Percentiles rank a stretch among this genome's conserved stretches.
These are phyloP conservation scores for Trialeurodes vaporariorum DNA, from an alignment of 1,140 invertebrate species.

Conservation along the genomic window DNA sequence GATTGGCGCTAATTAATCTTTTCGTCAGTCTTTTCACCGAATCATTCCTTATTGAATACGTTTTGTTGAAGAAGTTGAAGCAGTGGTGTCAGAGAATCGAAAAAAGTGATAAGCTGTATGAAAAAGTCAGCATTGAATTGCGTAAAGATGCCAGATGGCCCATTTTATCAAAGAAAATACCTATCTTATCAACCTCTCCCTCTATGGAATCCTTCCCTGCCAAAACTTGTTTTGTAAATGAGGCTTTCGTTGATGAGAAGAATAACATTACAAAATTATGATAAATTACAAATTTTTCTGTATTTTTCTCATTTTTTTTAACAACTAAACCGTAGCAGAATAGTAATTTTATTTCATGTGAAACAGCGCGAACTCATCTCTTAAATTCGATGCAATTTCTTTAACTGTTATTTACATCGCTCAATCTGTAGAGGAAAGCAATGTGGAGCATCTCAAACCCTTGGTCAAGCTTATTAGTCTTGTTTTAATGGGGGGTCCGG, in stretches of 20 bases:
- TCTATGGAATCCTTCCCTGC: neutral
- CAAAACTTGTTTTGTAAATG: neutral
- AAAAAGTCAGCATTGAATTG: neutral
- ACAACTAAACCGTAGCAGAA: no score
- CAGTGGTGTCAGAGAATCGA: neutral
- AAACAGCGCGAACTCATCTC: no score
- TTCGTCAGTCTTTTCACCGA: conserved; percentile 16
- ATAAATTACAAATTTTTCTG: no score
- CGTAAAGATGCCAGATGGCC: neutral
- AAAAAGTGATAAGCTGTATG: neutral
- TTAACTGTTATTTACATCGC: no score
- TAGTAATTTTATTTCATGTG: no score
- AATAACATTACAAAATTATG: neutral
- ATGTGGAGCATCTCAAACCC: no score
- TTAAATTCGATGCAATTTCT: no score
- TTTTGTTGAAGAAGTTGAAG: neutral
- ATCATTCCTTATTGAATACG: neutral
- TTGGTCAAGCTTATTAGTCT: no score
- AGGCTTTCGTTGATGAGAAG: neutral
- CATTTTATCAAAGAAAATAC: neutral
- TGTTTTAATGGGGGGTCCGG: no score
- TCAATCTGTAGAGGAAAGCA: no score
- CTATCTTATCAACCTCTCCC: neutral
- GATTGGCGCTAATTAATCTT: conserved; percentile 44
- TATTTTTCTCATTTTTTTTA: no score